These are phyloP conservation scores for Diabrotica virgifera DNA, from an alignment of 1,140 invertebrate species.

Conservation along the genomic window DNA sequence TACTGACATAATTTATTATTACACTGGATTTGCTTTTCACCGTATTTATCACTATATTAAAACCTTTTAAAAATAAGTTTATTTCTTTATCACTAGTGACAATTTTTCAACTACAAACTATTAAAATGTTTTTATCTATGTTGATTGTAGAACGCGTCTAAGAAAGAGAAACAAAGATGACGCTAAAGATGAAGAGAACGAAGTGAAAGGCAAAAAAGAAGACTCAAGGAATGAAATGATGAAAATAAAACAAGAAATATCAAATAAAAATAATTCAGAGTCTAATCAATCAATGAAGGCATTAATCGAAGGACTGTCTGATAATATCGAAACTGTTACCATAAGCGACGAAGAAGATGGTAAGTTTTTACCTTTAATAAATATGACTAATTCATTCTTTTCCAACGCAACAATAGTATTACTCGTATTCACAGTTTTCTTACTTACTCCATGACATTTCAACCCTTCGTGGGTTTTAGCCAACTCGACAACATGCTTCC, in stretches of 20 bases:
- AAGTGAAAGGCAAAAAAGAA: constrained; percentile 23
- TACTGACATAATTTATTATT: no score
- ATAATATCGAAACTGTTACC: constrained; percentile 54
- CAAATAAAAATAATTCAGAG: constrained; percentile 5
- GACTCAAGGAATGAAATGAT: neutral
- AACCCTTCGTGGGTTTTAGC: no score
- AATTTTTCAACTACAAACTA: no score
- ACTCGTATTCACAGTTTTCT: no score
- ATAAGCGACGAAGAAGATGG: constrained; percentile 63
- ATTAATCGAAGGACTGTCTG: constrained; percentile 20
- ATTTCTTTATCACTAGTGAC: no score
- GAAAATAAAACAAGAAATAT: constrained; percentile 24
- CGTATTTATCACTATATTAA: no score
- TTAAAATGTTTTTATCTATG: neutral
- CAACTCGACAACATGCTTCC: no score
- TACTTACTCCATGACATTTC: no score
- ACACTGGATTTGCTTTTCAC: no score
- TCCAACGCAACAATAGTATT: no score
- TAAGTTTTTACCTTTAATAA: constrained; percentile 14
- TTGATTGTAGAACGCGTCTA: constrained; percentile 25
- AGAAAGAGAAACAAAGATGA: constrained; percentile 44
- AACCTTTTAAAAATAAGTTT: no score
- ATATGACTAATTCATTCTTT: no score
- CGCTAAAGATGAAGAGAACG: constrained; percentile 31
- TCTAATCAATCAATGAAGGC: constrained; percentile 14